These are phyloP conservation scores for Nyctibius bracteatus DNA, from an alignment of 2,113 vertebrate genomes.

Conservation along the genomic window DNA sequence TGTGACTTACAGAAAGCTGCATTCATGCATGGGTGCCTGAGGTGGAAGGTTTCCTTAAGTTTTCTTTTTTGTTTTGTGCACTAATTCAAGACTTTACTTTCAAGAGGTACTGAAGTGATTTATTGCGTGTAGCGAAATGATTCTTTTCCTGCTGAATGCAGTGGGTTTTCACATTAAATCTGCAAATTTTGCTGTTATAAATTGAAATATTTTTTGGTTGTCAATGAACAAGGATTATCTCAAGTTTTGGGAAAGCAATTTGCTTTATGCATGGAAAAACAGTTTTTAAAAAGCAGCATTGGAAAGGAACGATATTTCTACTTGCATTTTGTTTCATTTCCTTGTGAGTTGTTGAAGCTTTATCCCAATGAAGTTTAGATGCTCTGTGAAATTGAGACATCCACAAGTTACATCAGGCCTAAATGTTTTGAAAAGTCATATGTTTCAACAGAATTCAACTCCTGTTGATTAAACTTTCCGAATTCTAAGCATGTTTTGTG, in stretches of 20 bases:
- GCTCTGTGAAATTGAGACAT: background rate
- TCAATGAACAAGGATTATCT: background rate
- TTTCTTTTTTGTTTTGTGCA: background rate
- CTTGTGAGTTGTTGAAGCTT: background rate
- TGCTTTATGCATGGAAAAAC: background rate
- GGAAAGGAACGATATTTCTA: background rate
- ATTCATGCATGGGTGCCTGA: background rate
- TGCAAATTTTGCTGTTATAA: background rate
- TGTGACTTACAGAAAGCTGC: background rate
- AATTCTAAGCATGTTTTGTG: background rate
- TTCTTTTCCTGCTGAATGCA: background rate
- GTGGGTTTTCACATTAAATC: background rate
- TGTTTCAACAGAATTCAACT: background rate
- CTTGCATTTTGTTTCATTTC: background rate
- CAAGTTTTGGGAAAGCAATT: background rate
- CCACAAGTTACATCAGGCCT: background rate
- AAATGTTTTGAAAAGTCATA: background rate
- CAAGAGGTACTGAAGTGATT: background rate
- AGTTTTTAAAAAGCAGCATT: background rate
- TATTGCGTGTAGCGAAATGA: background rate
- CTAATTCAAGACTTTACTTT: background rate
- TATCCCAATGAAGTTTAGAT: background rate
- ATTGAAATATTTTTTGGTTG: background rate
- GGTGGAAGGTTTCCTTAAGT: background rate
- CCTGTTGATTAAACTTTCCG: background rate